phyloP scores from a whole-genome alignment of 2,888 invertebrate genomes.

The Synanthedon vespiformis region DNA sequence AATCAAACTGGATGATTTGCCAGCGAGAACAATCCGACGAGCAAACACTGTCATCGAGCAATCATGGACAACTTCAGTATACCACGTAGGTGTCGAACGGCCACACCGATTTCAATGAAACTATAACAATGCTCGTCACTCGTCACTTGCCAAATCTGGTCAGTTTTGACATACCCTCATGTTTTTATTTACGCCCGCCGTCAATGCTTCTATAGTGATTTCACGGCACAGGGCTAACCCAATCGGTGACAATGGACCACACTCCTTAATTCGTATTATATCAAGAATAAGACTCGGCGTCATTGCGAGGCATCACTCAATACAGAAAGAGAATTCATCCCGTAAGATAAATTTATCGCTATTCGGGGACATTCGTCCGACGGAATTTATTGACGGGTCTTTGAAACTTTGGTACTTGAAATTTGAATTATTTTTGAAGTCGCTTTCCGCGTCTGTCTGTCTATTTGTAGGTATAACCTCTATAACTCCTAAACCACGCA shows the following conservation, averaged over 20 bases:
- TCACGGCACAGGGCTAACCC: conserved; percentile 49
- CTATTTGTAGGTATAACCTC: too few relatives aligned
- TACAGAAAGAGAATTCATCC: conserved; percentile 9
- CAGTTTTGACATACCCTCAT: conserved; percentile 69
- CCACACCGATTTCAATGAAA: conserved; percentile 60
- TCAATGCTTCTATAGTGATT: conserved; percentile 46
- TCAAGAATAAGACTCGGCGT: conserved; percentile 44
- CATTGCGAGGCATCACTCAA: conserved; percentile 51
- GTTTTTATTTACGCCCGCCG: conserved; percentile 64
- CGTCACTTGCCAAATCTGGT: conserved; percentile 62
- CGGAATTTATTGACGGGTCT: too few relatives aligned
- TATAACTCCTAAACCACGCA: too few relatives aligned
- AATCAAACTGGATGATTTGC: conserved; percentile 45
- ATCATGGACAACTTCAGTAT: conserved; percentile 22
- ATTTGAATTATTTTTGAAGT: too few relatives aligned
- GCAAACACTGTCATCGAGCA: conserved; percentile 50
- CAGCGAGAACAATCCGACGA: conserved; percentile 42
- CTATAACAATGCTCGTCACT: conserved; percentile 54
- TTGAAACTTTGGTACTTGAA: too few relatives aligned
- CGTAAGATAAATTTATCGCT: too few relatives aligned
- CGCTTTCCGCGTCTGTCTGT: too few relatives aligned
- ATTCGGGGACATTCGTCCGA: too few relatives aligned
- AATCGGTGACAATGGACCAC: conserved; percentile 60
- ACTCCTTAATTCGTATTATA: conserved; percentile 63
- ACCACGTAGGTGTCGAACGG: conserved; percentile 48